These are phyloP conservation scores for Fistularia commersonii DNA, from an alignment of 2,797 vertebrate species.

Conservation along the genomic window DNA sequence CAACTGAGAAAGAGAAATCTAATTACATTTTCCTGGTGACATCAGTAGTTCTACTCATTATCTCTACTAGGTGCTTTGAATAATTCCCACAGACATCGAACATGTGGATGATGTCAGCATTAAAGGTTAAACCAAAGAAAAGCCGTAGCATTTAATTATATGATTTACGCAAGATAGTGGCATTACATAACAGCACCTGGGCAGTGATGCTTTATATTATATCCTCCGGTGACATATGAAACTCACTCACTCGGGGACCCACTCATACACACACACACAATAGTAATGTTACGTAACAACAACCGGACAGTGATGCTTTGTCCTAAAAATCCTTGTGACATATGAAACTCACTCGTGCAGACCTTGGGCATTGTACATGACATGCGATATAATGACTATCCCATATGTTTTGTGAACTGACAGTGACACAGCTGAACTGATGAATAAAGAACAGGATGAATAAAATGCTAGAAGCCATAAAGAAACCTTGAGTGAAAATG, in stretches of 20 bases:
- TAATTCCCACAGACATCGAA: slow-evolving; percentile 45
- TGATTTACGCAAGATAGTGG: slow-evolving; percentile 25
- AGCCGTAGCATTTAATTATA: slow-evolving; percentile 18
- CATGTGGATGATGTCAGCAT: slow-evolving; percentile 47
- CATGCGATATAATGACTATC: slow-evolving; percentile 20
- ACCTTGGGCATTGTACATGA: slow-evolving; percentile 2
- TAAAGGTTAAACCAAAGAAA: slow-evolving; percentile 37
- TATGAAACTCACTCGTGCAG: slow-evolving; percentile 10
- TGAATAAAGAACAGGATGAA: slow-evolving; percentile 6
- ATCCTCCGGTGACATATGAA: slow-evolving; percentile 15
- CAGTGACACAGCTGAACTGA: too few relatives aligned
- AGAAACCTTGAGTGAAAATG: slow-evolving; percentile 27
- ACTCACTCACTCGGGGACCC: slow-evolving; percentile 1
- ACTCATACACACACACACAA: slow-evolving; percentile 6
- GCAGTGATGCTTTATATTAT: slow-evolving; percentile 21
- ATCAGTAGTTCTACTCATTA: slow-evolving; percentile 9
- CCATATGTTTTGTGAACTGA: too few relatives aligned
- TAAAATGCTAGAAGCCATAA: slow-evolving; percentile 42
- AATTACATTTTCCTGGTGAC: slow-evolving; percentile 35
- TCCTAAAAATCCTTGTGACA: neutral
- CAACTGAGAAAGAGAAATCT: slow-evolving; percentile 30
- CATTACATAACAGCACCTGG: slow-evolving; percentile 31
- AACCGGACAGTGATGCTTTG: slow-evolving; percentile 1
- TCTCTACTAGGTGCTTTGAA: slow-evolving; percentile 28
- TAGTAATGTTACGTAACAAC: slow-evolving; percentile 22